Conservation (phyloP, 2,888 invertebrate genomes). For the Drosophila robusta region DNA sequence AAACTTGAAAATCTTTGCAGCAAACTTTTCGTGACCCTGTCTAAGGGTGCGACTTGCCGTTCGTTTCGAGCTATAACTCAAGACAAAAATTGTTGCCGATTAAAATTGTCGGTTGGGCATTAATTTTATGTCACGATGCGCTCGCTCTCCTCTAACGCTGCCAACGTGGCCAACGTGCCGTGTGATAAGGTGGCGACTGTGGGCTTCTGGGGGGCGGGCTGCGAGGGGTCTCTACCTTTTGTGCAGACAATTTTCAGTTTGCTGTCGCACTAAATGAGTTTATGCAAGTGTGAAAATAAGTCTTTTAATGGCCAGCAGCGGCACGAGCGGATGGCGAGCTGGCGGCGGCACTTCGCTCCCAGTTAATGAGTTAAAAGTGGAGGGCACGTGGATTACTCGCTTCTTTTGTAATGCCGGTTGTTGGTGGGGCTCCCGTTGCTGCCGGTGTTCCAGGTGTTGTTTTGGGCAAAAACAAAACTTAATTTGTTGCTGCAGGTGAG, state of each 20-base stretch:
- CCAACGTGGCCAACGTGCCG: conserved; percentile 58
- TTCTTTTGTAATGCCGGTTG: conserved; percentile 31
- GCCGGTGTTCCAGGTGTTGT: conserved; percentile 25
- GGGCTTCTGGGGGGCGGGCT: conserved; percentile 9
- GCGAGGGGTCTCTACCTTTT: conserved; percentile 19
- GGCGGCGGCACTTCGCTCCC: conserved; percentile 40
- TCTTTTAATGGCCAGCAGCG: conserved; percentile 73
- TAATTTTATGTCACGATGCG: conserved; percentile 82
- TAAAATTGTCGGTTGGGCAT: conserved; percentile 83
- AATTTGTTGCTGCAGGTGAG: conserved; percentile 78
- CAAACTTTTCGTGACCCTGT: conserved; percentile 62
- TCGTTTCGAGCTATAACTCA: conserved; percentile 69
- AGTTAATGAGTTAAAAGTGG: conserved; percentile 79
- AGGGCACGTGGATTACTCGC: conserved; percentile 73
- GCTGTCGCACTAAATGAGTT: conserved; percentile 75
- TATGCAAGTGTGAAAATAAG: conserved; percentile 82
- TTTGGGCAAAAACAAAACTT: conserved; percentile 61
- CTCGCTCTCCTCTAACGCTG: conserved; percentile 21
- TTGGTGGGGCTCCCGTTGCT: conserved; percentile 1
- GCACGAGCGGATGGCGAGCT: conserved; percentile 3
- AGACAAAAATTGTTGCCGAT: conserved; percentile 81
- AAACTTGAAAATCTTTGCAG: conserved; percentile 69
- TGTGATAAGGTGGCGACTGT: conserved; percentile 63
- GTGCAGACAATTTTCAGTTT: conserved; percentile 63
- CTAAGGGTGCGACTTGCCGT: conserved; percentile 29